phyloP scores from a whole-genome alignment of 2,888 invertebrate species.

The Digitonthophagus gazella region DNA sequence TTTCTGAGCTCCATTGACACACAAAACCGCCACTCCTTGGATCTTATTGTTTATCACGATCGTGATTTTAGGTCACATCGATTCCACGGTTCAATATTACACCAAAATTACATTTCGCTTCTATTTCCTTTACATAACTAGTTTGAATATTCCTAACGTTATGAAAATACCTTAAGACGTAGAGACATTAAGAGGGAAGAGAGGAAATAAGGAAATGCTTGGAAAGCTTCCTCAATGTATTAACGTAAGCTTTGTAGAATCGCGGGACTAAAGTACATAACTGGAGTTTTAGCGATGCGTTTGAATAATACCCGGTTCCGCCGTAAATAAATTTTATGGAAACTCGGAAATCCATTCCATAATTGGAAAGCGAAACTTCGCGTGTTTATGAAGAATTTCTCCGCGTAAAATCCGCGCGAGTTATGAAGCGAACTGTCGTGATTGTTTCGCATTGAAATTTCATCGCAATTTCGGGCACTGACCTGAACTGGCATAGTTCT shows the following conservation, averaged over 20 bases:
- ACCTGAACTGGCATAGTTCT: neutral
- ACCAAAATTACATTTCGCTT: neutral
- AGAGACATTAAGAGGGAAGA: neutral
- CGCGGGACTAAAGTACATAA: neutral
- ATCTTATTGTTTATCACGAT: neutral
- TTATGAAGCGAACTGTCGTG: neutral
- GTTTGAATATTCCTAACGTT: neutral
- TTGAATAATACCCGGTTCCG: neutral
- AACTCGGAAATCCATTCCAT: neutral
- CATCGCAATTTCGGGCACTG: neutral
- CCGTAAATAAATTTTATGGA: neutral
- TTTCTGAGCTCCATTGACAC: constrained; percentile 6
- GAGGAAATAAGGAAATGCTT: neutral
- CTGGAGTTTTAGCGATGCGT: neutral
- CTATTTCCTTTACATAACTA: neutral
- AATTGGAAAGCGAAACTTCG: neutral
- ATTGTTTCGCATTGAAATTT: neutral
- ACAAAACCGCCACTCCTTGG: neutral
- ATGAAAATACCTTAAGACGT: neutral
- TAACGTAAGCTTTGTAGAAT: neutral
- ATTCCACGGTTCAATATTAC: too few relatives aligned
- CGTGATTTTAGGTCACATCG: neutral
- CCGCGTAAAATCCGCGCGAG: neutral
- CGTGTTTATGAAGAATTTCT: neutral
- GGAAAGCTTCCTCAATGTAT: neutral